Evolutionary conservation across 2,888 invertebrate species (phyloP), one percentile per base, ranked within the genome.

Genomic region (Marronus borbonicus): DNA sequence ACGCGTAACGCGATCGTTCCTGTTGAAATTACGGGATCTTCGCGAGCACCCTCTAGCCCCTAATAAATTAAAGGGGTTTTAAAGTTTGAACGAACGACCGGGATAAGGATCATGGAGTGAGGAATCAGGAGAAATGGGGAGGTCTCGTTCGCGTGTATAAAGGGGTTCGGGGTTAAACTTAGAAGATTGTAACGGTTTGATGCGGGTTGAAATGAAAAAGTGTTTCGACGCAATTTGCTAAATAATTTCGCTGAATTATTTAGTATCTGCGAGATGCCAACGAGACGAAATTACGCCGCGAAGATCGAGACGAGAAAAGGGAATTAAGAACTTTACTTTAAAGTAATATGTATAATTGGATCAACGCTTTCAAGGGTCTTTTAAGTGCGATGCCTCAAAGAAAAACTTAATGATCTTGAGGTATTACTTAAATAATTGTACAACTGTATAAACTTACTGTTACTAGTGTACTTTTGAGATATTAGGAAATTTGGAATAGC

Each of bases 11-110:
- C 28, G 58, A 82, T 83, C 83, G 82, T 79, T 83, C 83, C 82
- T 81, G 83, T 83, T 83, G 84, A 84, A 85, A 83, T 84, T 84
- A 82, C 81, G 79, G 80, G 81, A 83, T 81, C 81, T 81, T 76
- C 78, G 82, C 77, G 83, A 78, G 80, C 39, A 20, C 58, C 58
- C 72, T 20, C 44, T 12, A 24, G 68, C 20, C 39, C 58, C 60
- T 72, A 72, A 72, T 72, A 72, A 72, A 72, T 72, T 72, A 72
- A 72, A 60, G 72, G 60, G 72, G 44, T 72, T 72, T 60, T 72
- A 72, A 72, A 72, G 39, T 72, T 39, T 39, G 17, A 39, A 65
- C 39, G 62, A 31, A 31, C 62, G 28, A 24, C 24, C 12, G 62
- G 28, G 65, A 31, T 12, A 7, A 39, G 39, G 65, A 8, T 39